phyloP scores from a whole-genome alignment of 2,113 vertebrate species.

The Amblyornis subalaris region DNA sequence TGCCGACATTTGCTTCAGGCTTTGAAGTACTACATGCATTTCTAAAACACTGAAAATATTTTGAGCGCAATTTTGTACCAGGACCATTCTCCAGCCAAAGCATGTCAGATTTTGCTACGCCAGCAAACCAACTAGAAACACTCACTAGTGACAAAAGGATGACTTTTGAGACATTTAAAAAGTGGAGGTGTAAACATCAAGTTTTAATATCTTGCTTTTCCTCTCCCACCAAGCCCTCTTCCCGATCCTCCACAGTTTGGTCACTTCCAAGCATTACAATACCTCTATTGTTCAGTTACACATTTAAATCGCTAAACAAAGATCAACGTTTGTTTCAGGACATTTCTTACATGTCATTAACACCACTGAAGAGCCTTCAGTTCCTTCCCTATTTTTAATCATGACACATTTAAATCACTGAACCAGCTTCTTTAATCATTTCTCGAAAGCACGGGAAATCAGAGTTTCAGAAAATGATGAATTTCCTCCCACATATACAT shows the following conservation, averaged over 20 bases:
- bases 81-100: background rate
- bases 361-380: conserved; percentile 16
- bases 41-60: background rate
- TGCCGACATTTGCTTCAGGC: background rate
- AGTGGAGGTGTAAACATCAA: background rate
- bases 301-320: conserved; percentile 42
- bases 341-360: conserved; percentile 49
- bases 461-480: background rate
- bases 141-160: background rate
- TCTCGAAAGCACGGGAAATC: background rate
- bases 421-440: background rate
- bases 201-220: conserved; percentile 6
- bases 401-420: background rate
- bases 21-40: background rate
- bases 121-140: background rate
- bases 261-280: conserved; percentile 42
- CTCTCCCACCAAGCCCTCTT: background rate
- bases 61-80: background rate
- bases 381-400: background rate
- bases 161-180: background rate
- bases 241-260: background rate
- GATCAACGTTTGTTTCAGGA: conserved; percentile 41
- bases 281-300: conserved; percentile 42
- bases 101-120: background rate
- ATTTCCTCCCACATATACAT: background rate